A percentile compares a stretch with the other conserved stretches of the same genome.
Evolutionary conservation across 1,140 invertebrate genomes (phyloP).

Genomic region (Campoletis sonorensis): DNA sequence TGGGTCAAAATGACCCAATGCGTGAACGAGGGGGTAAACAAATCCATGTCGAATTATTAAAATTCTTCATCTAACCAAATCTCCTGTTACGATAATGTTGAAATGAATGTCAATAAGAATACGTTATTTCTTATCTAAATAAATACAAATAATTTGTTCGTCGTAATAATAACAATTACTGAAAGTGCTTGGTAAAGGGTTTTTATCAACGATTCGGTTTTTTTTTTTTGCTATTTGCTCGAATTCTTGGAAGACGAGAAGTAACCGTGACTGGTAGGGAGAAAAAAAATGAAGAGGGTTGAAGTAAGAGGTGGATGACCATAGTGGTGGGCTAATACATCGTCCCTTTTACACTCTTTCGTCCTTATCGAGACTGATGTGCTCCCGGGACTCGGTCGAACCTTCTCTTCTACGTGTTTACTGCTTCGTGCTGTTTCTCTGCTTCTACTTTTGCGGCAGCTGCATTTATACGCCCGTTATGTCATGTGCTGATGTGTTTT

Average conservation of each 20-base stretch:
- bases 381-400: slow-evolving; percentile 5
- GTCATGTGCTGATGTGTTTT: slow-evolving; percentile 23
- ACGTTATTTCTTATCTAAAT: too few relatives aligned
- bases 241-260: background rate
- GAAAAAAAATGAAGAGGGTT: background rate
- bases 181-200: background rate
- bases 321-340: slow-evolving; percentile 8
- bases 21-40: too few relatives aligned
- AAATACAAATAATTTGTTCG: too few relatives aligned
- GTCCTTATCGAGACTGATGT: slow-evolving; percentile 35
- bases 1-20: too few relatives aligned
- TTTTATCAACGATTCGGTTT: background rate
- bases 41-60: too few relatives aligned
- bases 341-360: slow-evolving; percentile 16
- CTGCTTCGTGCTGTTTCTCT: slow-evolving; percentile 3
- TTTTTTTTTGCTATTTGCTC: background rate
- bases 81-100: too few relatives aligned
- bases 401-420: slow-evolving; percentile 18
- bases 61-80: too few relatives aligned
- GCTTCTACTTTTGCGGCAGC: slow-evolving; percentile 20
- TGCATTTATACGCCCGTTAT: slow-evolving; percentile 37
- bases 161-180: background rate
- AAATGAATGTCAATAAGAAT: too few relatives aligned
- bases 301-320: slow-evolving; percentile 24
- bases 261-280: background rate